These are phyloP conservation scores for Anthopleura sola DNA, from an alignment of 64 coral and sea anemone species.

Conservation along the genomic window DNA sequence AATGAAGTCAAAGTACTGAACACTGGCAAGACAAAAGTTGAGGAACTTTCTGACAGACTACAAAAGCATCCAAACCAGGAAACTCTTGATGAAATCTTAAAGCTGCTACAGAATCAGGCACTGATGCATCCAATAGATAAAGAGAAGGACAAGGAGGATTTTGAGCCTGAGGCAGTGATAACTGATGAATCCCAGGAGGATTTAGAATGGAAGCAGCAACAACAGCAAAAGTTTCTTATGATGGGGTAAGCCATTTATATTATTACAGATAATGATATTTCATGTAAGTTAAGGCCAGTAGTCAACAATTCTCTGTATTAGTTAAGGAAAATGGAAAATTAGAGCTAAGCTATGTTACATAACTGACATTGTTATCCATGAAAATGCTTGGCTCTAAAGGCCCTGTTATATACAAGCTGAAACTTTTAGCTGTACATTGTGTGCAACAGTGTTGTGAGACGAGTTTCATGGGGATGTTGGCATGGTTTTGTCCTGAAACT, in stretches of 20 bases:
- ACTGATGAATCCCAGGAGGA: neutral
- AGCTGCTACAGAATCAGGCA: conserved; percentile 48
- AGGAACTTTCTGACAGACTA: conserved; percentile 33
- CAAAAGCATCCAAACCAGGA: conserved; percentile 46
- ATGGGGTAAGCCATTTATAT: neutral
- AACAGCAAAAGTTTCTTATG: neutral
- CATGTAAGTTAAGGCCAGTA: too few relatives aligned
- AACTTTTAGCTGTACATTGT: too few relatives aligned
- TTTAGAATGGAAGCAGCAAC: neutral
- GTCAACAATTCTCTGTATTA: too few relatives aligned
- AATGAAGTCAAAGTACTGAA: neutral
- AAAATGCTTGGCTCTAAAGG: too few relatives aligned
- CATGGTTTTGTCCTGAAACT: too few relatives aligned
- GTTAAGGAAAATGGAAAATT: too few relatives aligned
- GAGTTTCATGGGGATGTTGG: too few relatives aligned
- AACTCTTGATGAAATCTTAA: conserved; percentile 76
- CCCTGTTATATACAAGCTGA: too few relatives aligned
- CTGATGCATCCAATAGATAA: neutral
- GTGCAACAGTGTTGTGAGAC: too few relatives aligned
- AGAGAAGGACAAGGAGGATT: neutral
- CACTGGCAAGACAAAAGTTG: conserved; percentile 11
- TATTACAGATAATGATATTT: too few relatives aligned
- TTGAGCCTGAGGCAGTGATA: neutral
- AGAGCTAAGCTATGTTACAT: too few relatives aligned
- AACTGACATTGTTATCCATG: neutral